A percentile compares a stretch with the other conserved stretches of the same genome.
Conservation (phyloP, 1,140 invertebrate species). For the Semibalanus balanoides region DNA sequence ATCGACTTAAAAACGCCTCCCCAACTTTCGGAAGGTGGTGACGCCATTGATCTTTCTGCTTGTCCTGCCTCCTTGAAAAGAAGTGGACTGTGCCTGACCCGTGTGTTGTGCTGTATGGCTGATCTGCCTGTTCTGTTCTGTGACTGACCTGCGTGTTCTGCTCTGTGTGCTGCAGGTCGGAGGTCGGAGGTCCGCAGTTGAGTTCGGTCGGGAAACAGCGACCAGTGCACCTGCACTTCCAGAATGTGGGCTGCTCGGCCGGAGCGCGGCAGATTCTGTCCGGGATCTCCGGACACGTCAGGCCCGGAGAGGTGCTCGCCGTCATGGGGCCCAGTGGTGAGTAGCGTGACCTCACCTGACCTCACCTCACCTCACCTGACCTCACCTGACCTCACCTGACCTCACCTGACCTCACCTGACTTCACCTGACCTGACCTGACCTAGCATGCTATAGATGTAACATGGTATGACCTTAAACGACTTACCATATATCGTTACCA, state of each 20-base stretch:
- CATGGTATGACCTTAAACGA: too few species aligned
- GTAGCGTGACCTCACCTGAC: slow-evolving; percentile 3
- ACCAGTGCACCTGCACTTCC: slow-evolving; percentile 53
- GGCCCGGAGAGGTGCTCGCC: slow-evolving; percentile 61
- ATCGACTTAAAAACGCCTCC: too few species aligned
- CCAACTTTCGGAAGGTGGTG: too few species aligned
- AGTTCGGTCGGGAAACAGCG: slow-evolving; percentile 18
- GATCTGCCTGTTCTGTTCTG: background rate
- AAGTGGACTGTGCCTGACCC: too few species aligned
- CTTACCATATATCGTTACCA: too few species aligned
- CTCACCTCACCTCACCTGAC: too few species aligned
- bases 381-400: too few species aligned
- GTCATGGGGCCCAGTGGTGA: slow-evolving; percentile 69
- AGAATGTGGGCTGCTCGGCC: slow-evolving; percentile 41
- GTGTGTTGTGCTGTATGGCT: background rate
- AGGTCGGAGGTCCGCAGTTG: background rate
- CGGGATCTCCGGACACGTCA: slow-evolving; percentile 55
- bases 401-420: too few species aligned
- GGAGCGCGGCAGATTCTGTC: slow-evolving; percentile 47
- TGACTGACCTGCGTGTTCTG: background rate
- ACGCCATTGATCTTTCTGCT: too few species aligned
- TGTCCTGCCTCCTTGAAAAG: too few species aligned
- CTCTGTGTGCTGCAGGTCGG: background rate
- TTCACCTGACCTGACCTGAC: too few species aligned
- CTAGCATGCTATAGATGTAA: too few species aligned